Percentiles rank a stretch among this genome's conserved stretches.
Evolutionary conservation across 2,888 invertebrate genomes (phyloP).

Genomic region (Lasioglossum leucozonium): DNA sequence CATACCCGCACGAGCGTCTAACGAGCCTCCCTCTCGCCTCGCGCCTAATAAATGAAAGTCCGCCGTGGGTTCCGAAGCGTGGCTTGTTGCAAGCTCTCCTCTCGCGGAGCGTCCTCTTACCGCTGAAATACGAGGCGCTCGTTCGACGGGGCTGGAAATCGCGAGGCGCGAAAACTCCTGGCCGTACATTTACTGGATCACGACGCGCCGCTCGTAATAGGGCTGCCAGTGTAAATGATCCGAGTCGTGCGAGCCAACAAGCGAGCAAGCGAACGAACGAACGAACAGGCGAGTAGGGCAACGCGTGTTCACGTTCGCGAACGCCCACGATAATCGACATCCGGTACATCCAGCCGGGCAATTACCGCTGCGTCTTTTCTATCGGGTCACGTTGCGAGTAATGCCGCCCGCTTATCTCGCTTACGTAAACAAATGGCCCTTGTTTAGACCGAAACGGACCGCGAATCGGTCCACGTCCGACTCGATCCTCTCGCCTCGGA

Average conservation of each 20-base stretch:
- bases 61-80: not conserved
- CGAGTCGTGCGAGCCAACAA: not conserved
- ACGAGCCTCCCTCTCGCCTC: not conserved
- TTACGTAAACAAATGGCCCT: constrained; percentile 12
- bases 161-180: constrained; percentile 43
- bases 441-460: constrained; percentile 15
- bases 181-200: constrained; percentile 32
- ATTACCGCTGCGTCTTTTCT: constrained; percentile 44
- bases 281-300: not conserved
- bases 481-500: not conserved
- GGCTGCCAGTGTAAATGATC: constrained; percentile 32
- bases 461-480: not conserved
- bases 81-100: not conserved
- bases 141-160: constrained; percentile 9
- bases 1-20: not conserved
- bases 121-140: constrained; percentile 30
- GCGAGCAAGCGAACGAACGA: not conserved
- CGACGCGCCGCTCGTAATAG: constrained; percentile 42
- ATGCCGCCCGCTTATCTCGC: constrained; percentile 1
- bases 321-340: constrained; percentile 56
- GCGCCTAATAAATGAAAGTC: constrained; percentile 21
- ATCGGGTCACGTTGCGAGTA: constrained; percentile 26
- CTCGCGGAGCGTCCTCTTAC: not conserved
- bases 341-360: constrained; percentile 47
- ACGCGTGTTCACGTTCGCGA: constrained; percentile 31